Conservation (phyloP, 2,113 vertebrate genomes). For the Macrotis lagotis region DNA sequence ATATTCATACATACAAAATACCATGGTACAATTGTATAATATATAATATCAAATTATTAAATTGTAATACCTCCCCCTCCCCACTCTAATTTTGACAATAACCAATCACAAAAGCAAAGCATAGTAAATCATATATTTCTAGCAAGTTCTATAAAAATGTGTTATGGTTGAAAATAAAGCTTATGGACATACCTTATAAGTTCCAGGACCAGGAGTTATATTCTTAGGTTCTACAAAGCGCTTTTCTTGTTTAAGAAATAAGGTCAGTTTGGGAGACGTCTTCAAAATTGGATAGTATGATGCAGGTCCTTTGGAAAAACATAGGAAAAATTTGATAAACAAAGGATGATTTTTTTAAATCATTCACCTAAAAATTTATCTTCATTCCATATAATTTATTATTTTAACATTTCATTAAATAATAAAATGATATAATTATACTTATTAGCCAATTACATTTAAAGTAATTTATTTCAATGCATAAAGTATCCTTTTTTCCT, state of each 20-base stretch:
- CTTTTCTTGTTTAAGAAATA: slow-evolving; percentile 80
- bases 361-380: slow-evolving; percentile 26
- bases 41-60: not conserved
- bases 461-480: not conserved
- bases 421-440: not conserved
- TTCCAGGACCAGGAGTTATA: slow-evolving; percentile 82
- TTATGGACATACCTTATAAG: slow-evolving; percentile 83
- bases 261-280: slow-evolving; percentile 73
- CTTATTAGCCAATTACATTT: slow-evolving; percentile 14
- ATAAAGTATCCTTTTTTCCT: not conserved
- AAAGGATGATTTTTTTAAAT: slow-evolving; percentile 9
- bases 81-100: not conserved
- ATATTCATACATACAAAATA: not conserved
- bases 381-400: not conserved
- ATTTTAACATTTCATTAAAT: slow-evolving; percentile 19
- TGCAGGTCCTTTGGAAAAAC: slow-evolving; percentile 80
- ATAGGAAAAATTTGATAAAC: slow-evolving; percentile 56
- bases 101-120: not conserved
- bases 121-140: not conserved
- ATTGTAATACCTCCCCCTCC: not conserved
- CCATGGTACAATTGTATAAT: not conserved
- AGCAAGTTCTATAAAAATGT: slow-evolving; percentile 19
- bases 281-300: slow-evolving; percentile 80
- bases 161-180: not conserved
- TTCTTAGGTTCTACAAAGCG: slow-evolving; percentile 82